Evolutionary conservation across 1,140 invertebrate genomes (phyloP).

Genomic region (Nomia melanderi): DNA sequence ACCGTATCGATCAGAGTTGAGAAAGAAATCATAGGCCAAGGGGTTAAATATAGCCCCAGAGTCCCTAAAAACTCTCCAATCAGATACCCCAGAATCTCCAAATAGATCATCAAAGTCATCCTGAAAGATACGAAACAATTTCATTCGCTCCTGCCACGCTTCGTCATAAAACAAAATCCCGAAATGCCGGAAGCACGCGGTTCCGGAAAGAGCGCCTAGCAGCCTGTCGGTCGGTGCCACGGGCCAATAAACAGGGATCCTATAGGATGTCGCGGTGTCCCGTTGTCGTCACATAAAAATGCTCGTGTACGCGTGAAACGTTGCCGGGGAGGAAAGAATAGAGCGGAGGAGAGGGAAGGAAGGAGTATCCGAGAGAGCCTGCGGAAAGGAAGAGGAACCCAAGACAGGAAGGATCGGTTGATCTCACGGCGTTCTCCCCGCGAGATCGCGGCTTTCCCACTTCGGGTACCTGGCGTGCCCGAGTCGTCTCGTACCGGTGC

Average conservation of each 20-base stretch:
- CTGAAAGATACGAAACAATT: not conserved
- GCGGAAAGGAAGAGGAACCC: constrained; percentile 24
- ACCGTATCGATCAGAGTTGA: too few species aligned
- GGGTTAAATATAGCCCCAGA: too few species aligned
- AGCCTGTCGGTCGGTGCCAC: too few species aligned
- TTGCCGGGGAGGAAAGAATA: too few species aligned
- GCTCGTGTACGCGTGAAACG: constrained; percentile 24
- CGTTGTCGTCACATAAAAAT: constrained; percentile 28
- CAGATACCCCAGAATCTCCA: too few species aligned
- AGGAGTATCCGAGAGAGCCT: too few species aligned
- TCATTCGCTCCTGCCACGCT: not conserved
- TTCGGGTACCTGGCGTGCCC: constrained; percentile 62
- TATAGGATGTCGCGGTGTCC: not conserved
- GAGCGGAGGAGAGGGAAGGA: not conserved
- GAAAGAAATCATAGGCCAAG: too few species aligned
- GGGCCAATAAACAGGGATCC: not conserved
- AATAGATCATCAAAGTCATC: too few species aligned
- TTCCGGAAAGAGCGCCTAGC: not conserved
- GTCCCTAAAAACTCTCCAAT: too few species aligned
- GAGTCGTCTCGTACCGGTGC: constrained; percentile 60
- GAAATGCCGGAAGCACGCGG: not conserved
- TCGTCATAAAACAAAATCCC: not conserved
- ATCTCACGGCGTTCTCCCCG: constrained; percentile 43
- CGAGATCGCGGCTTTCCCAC: constrained; percentile 62
- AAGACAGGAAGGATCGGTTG: constrained; percentile 36